A percentile compares a stretch with the other conserved stretches of the same genome.
phyloP scores from a whole-genome alignment of 2,113 vertebrate genomes.

The Ariopsis seemanni region DNA sequence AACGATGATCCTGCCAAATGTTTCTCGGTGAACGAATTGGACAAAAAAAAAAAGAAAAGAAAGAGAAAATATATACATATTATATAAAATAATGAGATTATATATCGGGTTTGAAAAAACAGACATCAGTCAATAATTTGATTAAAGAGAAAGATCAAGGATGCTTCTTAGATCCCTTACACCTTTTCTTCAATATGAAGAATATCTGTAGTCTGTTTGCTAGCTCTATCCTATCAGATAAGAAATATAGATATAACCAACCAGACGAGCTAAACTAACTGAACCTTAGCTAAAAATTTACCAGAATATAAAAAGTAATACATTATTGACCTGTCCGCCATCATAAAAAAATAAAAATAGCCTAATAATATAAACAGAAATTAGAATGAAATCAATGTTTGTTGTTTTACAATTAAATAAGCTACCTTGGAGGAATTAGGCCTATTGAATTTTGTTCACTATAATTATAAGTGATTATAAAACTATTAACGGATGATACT shows the following conservation, averaged over 20 bases:
- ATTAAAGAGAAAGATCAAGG: neutral
- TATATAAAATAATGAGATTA: too few species aligned
- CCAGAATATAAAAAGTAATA: neutral
- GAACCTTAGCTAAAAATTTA: neutral
- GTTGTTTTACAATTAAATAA: neutral
- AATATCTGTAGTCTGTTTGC: neutral
- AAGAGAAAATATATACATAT: too few species aligned
- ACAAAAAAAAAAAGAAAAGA: too few species aligned
- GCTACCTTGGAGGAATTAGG: neutral
- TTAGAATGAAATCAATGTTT: neutral
- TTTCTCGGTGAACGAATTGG: neutral
- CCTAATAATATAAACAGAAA: neutral
- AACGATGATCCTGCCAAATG: conserved; percentile 5
- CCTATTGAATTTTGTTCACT: neutral
- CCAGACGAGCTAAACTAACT: neutral
- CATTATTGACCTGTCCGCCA: neutral
- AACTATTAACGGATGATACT: neutral
- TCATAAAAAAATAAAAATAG: neutral
- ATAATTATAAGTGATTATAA: neutral
- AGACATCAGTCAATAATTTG: neutral
- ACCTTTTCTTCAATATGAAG: neutral
- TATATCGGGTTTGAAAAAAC: neutral
- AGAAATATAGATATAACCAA: neutral
- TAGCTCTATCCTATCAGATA: neutral
- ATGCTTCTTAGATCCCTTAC: neutral